Evolutionary conservation across 2,888 invertebrate genomes (phyloP).

Genomic region (Lagria hirta): DNA sequence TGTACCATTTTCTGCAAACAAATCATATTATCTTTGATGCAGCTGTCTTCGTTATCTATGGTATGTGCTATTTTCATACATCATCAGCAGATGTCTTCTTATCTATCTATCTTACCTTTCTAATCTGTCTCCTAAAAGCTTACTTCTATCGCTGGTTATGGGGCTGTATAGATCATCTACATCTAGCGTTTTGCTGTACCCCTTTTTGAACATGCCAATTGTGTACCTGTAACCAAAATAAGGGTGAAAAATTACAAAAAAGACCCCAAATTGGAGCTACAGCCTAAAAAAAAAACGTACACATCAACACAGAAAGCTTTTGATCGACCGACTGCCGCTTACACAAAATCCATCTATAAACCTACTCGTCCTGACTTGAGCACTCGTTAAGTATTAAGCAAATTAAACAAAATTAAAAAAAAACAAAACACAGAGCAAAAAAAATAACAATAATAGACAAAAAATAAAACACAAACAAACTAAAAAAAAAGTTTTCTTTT

Average conservation of each 20-base stretch:
- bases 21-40: slow-evolving; percentile 1
- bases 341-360: no score
- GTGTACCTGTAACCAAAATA: slow-evolving; percentile 66
- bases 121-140: slow-evolving; percentile 65
- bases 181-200: slow-evolving; percentile 70
- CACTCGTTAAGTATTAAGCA: no score
- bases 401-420: no score
- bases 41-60: slow-evolving; percentile 13
- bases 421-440: no score
- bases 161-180: slow-evolving; percentile 74
- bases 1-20: slow-evolving; percentile 66
- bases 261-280: no score
- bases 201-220: slow-evolving; percentile 73
- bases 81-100: slow-evolving; percentile 6
- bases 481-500: no score
- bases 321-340: no score
- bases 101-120: slow-evolving; percentile 57
- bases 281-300: background rate
- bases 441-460: no score
- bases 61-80: slow-evolving; percentile 2
- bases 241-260: no score
- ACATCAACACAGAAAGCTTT: no score
- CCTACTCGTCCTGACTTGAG: no score
- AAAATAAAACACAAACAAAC: no score
- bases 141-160: slow-evolving; percentile 68